Conservation (phyloP, 2,113 vertebrate genomes). For the Acrocephalus kingi region DNA sequence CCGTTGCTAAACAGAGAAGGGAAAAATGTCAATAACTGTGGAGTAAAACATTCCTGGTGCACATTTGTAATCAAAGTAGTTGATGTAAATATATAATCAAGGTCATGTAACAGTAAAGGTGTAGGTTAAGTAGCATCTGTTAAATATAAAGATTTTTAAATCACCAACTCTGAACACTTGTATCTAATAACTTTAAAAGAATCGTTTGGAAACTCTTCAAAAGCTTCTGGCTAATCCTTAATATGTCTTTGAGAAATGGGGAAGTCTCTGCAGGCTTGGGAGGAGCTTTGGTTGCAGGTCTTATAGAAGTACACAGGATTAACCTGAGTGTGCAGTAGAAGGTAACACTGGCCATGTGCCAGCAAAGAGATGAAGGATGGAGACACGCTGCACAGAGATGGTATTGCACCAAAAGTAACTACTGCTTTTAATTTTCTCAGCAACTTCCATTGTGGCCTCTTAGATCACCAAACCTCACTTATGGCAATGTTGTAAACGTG, state of each 20-base stretch:
- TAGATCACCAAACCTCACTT: background rate
- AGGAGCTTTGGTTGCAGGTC: background rate
- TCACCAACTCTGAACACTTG: background rate
- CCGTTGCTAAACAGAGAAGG: background rate
- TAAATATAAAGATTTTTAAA: slow-evolving; percentile 20
- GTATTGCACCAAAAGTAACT: background rate
- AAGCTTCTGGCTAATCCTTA: background rate
- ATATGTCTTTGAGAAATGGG: background rate
- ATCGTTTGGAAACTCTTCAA: background rate
- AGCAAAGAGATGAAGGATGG: background rate
- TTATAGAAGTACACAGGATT: background rate
- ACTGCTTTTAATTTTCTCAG: background rate
- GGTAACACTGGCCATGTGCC: background rate
- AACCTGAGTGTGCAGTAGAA: background rate
- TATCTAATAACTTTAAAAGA: background rate
- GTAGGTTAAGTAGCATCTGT: background rate
- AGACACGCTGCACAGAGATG: background rate
- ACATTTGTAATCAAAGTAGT: background rate
- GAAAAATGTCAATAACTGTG: slow-evolving; percentile 17
- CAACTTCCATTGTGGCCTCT: background rate
- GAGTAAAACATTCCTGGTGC: background rate
- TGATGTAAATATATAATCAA: slow-evolving; percentile 21
- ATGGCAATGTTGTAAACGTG: accelerated
- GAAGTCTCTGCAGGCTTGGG: background rate
- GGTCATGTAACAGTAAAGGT: background rate